Evolutionary conservation across 2,113 vertebrate species (phyloP), one percentile per base, ranked within the genome.

Genomic region (Hippopotamus amphibius): DNA sequence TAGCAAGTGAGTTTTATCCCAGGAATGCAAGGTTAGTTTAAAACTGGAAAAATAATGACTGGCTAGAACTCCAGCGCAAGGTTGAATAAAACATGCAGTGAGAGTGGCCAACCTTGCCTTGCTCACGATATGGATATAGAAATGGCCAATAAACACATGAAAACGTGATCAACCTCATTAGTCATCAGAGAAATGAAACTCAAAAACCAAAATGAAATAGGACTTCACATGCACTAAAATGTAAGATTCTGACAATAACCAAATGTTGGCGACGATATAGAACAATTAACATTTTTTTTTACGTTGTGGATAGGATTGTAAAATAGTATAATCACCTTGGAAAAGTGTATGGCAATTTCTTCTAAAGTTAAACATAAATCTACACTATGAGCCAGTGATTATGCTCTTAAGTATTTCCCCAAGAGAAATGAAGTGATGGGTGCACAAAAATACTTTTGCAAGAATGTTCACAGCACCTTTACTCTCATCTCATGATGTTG

Each of bases 31-130:
- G 57, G 30, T 48, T 66, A 30, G 24, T 53, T 96, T 92, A 53
- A 92, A 94, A 96, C 9, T 30, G 57, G 50, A 77, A 90, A 95
- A 88, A 9, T 21, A 82, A n/a, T 79, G 50, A 77, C 48, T 33
- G 48, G 17, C 74, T 77, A 33, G 48, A 77, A n/a, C 30, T 77
- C 30, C 30, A 77, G 48, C 21, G 33, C 30, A 77, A 2, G 12
- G 30, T 12, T 53, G 48, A 21, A 77, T 53, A n/a, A 77, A 77
- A 61, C 59, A 57, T 21, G 55, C 9, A 3, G 59, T 61, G 22
- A 21, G 59, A 77, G 74, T 33, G 48, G 30, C 12, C 74, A 50
- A 77, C 74, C 17, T 77, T 53, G 74, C 48, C 74, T 77, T 53
- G 5, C 74, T 21, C 30, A 53, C 21, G 48, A 77, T 77, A 77